Conservation (phyloP, 2,113 vertebrate species). For the Phyllostomus discolor region DNA sequence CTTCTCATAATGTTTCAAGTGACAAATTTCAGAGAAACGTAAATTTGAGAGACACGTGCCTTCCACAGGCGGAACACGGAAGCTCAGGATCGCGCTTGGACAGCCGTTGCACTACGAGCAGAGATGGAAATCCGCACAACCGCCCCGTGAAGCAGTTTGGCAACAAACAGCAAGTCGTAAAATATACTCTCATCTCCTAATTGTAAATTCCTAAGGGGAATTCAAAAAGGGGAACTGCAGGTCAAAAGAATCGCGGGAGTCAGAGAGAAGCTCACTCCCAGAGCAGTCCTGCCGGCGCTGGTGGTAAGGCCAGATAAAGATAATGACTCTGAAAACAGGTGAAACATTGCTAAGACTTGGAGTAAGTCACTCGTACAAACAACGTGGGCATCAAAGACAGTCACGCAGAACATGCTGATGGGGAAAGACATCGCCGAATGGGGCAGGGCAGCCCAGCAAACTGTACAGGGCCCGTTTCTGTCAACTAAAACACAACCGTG, state of each 20-base stretch:
- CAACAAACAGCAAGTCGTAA: conserved; percentile 38
- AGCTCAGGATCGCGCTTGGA: not conserved
- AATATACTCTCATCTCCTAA: conserved; percentile 44
- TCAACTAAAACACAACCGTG: accelerated
- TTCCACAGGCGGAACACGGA: not conserved
- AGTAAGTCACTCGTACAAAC: not conserved
- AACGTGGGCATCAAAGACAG: not conserved
- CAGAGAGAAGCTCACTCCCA: not conserved
- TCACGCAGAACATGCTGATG: not conserved
- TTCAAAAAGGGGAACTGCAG: not conserved
- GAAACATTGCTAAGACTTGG: not conserved
- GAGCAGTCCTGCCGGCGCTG: not conserved
- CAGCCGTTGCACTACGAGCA: not conserved
- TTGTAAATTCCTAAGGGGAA: not conserved
- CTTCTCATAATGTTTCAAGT: not conserved
- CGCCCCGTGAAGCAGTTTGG: conserved; percentile 41
- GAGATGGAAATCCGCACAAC: not conserved
- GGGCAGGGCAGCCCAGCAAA: not conserved
- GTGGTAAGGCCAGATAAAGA: not conserved
- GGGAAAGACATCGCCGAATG: accelerated
- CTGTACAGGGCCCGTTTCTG: not conserved
- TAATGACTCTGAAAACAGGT: conserved; percentile 3
- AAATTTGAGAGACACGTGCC: not conserved
- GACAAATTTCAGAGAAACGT: conserved; percentile 50
- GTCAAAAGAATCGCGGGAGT: not conserved